A percentile compares a stretch with the other conserved stretches of the same genome.
phyloP scores from a whole-genome alignment of 2,888 invertebrate species.

The Agrotis clavis region DNA sequence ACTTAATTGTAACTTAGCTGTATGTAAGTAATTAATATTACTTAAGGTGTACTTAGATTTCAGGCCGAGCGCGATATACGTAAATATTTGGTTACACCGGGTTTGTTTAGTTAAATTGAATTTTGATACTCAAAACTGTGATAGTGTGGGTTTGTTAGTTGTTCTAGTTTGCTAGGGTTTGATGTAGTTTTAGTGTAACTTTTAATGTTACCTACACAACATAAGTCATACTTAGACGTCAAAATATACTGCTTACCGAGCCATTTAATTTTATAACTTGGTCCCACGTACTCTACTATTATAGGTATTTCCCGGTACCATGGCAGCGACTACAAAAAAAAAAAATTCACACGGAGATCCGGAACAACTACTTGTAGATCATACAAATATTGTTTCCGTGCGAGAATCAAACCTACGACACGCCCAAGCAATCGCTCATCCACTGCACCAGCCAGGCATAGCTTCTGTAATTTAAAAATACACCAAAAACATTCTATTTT shows the following conservation, averaged over 20 bases:
- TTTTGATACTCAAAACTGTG: conserved; percentile 6
- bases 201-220: not conserved
- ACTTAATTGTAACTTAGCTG: conserved; percentile 14
- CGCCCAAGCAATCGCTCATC: too few species aligned
- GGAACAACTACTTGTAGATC: too few species aligned
- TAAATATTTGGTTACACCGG: conserved; percentile 15
- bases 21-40: conserved; percentile 13
- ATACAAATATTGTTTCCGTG: too few species aligned
- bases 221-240: not conserved
- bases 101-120: conserved; percentile 32
- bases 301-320: too few species aligned
- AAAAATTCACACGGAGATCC: not conserved
- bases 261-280: too few species aligned
- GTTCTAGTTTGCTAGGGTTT: not conserved
- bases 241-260: too few species aligned
- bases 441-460: too few species aligned
- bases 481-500: not conserved
- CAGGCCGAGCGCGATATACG: not conserved
- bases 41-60: conserved; percentile 14
- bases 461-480: too few species aligned
- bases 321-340: too few species aligned
- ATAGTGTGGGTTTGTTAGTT: not conserved
- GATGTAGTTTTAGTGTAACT: conserved; percentile 1
- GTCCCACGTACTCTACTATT: too few species aligned
- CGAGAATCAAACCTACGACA: too few species aligned